Evolutionary conservation across 2,888 invertebrate species (phyloP), one percentile per base, ranked within the genome.

Genomic region (Orchesella flavescens): DNA sequence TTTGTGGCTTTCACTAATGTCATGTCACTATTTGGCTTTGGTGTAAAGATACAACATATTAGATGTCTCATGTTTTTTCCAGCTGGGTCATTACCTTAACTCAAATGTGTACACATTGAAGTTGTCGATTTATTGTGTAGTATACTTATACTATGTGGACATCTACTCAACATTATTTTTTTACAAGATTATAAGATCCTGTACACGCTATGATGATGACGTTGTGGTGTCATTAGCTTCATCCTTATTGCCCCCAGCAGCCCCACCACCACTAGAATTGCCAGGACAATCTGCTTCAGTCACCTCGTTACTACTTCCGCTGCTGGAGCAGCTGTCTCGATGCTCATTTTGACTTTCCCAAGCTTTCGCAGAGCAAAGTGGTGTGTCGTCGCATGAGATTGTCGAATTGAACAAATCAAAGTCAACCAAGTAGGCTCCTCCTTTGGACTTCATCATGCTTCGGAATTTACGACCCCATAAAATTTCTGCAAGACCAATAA

Each of bases 391-490:
- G 55, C 80, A 80, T 19, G 84, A 83, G 55, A 85, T 81, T 59
- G 87, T 87, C n/a, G 82, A 75, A 65, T 87, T 83, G 65, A 87
- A 87, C 68, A 87, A 76, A 66, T 85, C 86, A 79, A 85, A 87
- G 77, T 87, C 86, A 21, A 87, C 84, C 43, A 86, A 59, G 69
- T 87, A 86, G 23, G 83, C 66, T 19, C 85, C 86, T 23, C 83
- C 61, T 63, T 87, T 85, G 72, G 80, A 87, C 69, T 80, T 78
- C 79, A 85, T 85, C 69, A 87, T 82, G 59, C 84, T 83, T 59
- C 83, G 85, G 66, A 87, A 87, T 63, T 86, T 84, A 72, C 84
- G 85, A 24, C 87, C 87, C 87, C 87, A 87, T 46, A 86, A 79
- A 61, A 87, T 87, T 82, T 87, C 87, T 82, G 61, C 13, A 61